Evolutionary conservation across 2,797 vertebrate species (phyloP).

Genomic region (Margarornis squamiger): DNA sequence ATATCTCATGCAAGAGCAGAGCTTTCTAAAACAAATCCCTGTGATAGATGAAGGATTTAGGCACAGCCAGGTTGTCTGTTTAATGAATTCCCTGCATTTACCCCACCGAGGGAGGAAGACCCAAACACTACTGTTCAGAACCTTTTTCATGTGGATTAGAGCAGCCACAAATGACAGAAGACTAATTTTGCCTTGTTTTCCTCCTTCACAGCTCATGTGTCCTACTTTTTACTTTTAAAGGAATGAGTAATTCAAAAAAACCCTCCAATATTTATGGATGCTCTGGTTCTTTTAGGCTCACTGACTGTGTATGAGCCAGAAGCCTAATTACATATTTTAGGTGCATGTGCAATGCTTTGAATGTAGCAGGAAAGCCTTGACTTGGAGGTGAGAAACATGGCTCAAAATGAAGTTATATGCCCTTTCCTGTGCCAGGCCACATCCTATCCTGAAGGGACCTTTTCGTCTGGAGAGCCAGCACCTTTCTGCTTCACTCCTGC

Average conservation of each 20-base stretch:
- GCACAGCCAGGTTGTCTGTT: constrained; percentile 49
- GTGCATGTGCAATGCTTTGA: not conserved
- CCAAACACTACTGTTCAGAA: not conserved
- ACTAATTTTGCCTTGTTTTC: constrained; percentile 29
- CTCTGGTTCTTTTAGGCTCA: not conserved
- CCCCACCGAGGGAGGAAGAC: constrained; percentile 1
- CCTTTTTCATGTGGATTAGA: constrained; percentile 34
- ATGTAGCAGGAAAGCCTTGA: not conserved
- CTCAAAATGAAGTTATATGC: not conserved
- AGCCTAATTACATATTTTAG: constrained; percentile 35
- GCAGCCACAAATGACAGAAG: constrained; percentile 10
- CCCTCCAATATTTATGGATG: not conserved
- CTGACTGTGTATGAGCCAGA: not conserved
- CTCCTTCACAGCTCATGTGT: constrained; percentile 29
- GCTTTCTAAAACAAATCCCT: constrained; percentile 61
- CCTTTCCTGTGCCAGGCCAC: not conserved
- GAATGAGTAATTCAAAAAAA: constrained; percentile 6
- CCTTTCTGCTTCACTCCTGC: not conserved
- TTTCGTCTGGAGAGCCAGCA: not conserved
- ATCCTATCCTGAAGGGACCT: not conserved
- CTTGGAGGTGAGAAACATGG: not conserved
- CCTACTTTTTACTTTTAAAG: constrained; percentile 33
- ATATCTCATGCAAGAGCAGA: constrained; percentile 58
- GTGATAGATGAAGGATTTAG: constrained; percentile 62
- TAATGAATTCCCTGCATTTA: constrained; percentile 62